These are phyloP conservation scores for Cryptotermes secundus DNA, from an alignment of 1,140 invertebrate species.

Conservation along the genomic window DNA sequence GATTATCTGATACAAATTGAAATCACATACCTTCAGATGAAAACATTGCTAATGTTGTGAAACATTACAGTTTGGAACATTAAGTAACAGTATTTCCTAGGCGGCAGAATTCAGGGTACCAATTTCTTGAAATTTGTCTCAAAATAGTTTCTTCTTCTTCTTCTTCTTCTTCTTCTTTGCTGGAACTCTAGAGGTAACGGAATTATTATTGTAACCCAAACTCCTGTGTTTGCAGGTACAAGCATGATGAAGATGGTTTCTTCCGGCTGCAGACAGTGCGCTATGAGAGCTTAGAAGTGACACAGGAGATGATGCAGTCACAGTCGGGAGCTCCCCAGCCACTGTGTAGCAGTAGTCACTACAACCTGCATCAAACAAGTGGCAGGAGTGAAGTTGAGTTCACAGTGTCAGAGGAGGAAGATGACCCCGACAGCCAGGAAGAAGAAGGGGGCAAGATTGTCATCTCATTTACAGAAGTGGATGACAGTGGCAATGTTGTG, in stretches of 20 bases:
- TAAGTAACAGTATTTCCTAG: too few relatives aligned
- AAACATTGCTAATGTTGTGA: too few relatives aligned
- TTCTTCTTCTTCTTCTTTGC: too few relatives aligned
- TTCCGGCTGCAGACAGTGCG: conserved; percentile 71
- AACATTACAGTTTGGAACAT: too few relatives aligned
- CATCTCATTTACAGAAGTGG: conserved; percentile 56
- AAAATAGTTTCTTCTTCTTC: too few relatives aligned
- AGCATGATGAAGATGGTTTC: conserved; percentile 69
- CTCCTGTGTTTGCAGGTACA: conserved; percentile 58
- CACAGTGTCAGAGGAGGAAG: not conserved
- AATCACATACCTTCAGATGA: too few relatives aligned
- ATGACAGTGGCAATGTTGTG: conserved; percentile 54
- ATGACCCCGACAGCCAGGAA: not conserved
- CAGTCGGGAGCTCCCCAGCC: not conserved
- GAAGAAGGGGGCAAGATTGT: conserved; percentile 40
- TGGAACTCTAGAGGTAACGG: too few relatives aligned
- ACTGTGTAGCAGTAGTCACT: not conserved
- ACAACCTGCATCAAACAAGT: not conserved
- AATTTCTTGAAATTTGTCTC: too few relatives aligned
- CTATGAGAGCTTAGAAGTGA: conserved; percentile 72
- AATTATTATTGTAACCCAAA: too few relatives aligned
- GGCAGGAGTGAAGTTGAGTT: not conserved
- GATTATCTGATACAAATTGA: too few relatives aligned
- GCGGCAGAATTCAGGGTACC: too few relatives aligned
- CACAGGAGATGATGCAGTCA: conserved; percentile 55